phyloP scores from a whole-genome alignment of 2,797 vertebrate species.

The Scyliorhinus canicula region DNA sequence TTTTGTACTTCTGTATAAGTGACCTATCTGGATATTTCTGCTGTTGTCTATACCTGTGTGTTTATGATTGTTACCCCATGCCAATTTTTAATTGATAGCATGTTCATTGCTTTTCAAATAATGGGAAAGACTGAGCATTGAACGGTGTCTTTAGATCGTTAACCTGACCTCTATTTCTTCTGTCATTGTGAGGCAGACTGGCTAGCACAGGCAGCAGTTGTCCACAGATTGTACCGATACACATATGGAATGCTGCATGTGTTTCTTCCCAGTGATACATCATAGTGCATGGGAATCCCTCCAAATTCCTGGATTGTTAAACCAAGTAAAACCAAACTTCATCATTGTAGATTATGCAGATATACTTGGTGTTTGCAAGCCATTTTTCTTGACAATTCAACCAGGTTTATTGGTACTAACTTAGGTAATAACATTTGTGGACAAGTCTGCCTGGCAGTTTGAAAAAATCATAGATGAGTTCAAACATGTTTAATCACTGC shows the following conservation, averaged over 20 bases:
- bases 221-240: too few species aligned
- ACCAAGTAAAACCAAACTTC: constrained; percentile 16
- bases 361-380: neutral
- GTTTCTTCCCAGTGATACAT: neutral
- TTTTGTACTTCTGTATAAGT: neutral
- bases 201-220: neutral
- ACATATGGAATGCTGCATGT: neutral
- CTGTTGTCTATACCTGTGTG: neutral
- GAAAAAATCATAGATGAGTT: neutral
- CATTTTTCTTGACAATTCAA: neutral
- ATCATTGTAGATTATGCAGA: constrained; percentile 3
- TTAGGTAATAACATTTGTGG: neutral
- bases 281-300: neutral
- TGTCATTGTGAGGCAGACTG: neutral
- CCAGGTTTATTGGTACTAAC: neutral
- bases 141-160: neutral
- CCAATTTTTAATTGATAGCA: neutral
- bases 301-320: neutral
- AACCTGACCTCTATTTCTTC: neutral
- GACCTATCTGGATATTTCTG: neutral
- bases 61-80: neutral
- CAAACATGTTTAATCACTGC: constrained; percentile 10
- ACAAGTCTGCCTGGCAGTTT: constrained; percentile 11
- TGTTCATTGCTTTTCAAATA: neutral
- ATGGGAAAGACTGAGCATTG: neutral